Evolutionary conservation across 2,797 vertebrate species (phyloP), one percentile per base, ranked within the genome.

Genomic region (Bovichtus variegatus): DNA sequence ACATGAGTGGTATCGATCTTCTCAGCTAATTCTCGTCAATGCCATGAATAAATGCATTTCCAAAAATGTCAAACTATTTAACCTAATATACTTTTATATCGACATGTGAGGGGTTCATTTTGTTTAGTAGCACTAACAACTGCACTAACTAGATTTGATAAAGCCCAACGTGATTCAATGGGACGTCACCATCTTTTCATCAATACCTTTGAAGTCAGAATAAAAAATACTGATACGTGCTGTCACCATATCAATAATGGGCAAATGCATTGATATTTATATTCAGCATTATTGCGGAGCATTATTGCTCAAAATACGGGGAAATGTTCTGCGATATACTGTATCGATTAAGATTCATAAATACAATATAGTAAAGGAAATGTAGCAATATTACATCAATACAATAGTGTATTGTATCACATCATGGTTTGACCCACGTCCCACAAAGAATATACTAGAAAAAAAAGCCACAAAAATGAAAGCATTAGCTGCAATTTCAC

Each of bases 291-390:
- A 92, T 89, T 89, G 90, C 91, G 1, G 88, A 87, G 88, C 84
- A 73, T 85, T 83, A 87, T 79, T 86, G 87, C 91, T 93, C 89
- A 73, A 80, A 86, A 82, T 87, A 91, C 89, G 87, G 47, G 78
- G 84, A 85, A 68, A 82, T 44, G 18, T 81, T 41, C 78, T 76
- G 75, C 25, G 11, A 66, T 53, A 23, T 51, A 80, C 40, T 58
- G 67, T 81, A 50, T 43, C 23, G 49, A 70, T 49, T 41, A 55
- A 41, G 31, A 38, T 60, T 46, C 23, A 66, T 55, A 38, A 5
- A 64, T 71, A 41, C 46, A 80, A 75, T 78, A 83, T 16, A 54
- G 31, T 12, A 16, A 60, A 83, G 60, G 43, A 84, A 84, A 74
- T 80, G 74, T 73, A 65, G 77, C 25, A 66, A 76, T 69, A 70